Conservation (phyloP, 2,888 invertebrate species). For the Adelognathus sp. region DNA sequence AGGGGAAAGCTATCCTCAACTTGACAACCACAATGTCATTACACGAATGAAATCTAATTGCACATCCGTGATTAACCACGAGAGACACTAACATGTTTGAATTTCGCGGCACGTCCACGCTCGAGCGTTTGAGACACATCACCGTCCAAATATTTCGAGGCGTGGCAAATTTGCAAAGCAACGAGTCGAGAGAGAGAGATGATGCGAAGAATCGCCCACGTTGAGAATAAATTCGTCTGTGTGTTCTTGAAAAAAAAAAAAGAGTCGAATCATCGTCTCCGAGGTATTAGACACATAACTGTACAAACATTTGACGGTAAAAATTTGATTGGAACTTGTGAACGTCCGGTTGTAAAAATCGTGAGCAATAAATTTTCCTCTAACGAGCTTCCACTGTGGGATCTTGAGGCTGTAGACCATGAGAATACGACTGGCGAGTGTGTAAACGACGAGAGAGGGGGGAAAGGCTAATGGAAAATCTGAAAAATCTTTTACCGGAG, state of each 20-base stretch:
- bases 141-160: slow-evolving; percentile 79
- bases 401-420: not conserved
- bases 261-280: too few species aligned
- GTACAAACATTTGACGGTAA: not conserved
- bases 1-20: too few species aligned
- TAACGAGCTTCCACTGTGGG: not conserved
- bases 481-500: slow-evolving; percentile 8
- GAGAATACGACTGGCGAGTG: not conserved
- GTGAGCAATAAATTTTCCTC: not conserved
- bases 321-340: not conserved
- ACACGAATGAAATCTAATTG: too few species aligned
- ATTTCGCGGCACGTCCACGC: slow-evolving; percentile 8
- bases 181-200: slow-evolving; percentile 32
- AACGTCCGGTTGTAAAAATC: not conserved
- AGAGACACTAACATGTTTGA: not conserved
- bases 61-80: not conserved
- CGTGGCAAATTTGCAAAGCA: slow-evolving; percentile 71
- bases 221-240: slow-evolving; percentile 66
- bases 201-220: slow-evolving; percentile 69
- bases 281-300: too few species aligned
- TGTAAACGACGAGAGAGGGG: not conserved
- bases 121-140: slow-evolving; percentile 62
- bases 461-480: slow-evolving; percentile 23
- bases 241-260: not conserved
- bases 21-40: too few species aligned